Conservation (phyloP, 1,140 invertebrate species). For the Episyrphus balteatus region DNA sequence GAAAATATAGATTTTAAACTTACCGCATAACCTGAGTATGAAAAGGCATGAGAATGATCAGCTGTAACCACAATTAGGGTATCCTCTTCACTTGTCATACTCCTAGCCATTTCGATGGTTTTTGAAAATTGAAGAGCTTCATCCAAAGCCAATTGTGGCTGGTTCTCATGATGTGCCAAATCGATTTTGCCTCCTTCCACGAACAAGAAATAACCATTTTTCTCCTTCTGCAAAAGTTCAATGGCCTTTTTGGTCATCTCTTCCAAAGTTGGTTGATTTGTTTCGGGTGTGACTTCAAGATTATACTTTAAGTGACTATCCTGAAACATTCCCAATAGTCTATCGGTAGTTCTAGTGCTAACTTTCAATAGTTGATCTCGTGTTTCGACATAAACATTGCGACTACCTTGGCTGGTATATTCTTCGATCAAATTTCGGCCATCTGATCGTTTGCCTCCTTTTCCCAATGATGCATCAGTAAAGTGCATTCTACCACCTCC, state of each 20-base stretch:
- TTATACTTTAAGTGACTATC: constrained; percentile 41
- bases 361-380: constrained; percentile 40
- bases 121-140: constrained; percentile 50
- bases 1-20: constrained; percentile 11
- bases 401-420: constrained; percentile 41
- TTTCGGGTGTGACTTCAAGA: constrained; percentile 38
- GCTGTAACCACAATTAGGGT: constrained; percentile 55
- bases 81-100: constrained; percentile 43
- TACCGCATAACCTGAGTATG: constrained; percentile 48
- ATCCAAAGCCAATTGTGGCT: constrained; percentile 52
- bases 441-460: constrained; percentile 44
- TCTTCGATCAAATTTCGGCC: constrained; percentile 62
- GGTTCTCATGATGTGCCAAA: constrained; percentile 64
- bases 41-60: constrained; percentile 57
- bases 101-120: constrained; percentile 42
- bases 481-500: constrained; percentile 66
- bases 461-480: constrained; percentile 35
- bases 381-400: constrained; percentile 51
- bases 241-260: constrained; percentile 78
- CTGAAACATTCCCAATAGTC: constrained; percentile 42
- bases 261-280: constrained; percentile 50
- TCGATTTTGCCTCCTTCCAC: constrained; percentile 64
- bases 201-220: constrained; percentile 51
- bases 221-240: constrained; percentile 51
- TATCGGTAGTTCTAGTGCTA: constrained; percentile 27